phyloP scores from a whole-genome alignment of 2,888 invertebrate genomes.

The Philhelius pedissequus region DNA sequence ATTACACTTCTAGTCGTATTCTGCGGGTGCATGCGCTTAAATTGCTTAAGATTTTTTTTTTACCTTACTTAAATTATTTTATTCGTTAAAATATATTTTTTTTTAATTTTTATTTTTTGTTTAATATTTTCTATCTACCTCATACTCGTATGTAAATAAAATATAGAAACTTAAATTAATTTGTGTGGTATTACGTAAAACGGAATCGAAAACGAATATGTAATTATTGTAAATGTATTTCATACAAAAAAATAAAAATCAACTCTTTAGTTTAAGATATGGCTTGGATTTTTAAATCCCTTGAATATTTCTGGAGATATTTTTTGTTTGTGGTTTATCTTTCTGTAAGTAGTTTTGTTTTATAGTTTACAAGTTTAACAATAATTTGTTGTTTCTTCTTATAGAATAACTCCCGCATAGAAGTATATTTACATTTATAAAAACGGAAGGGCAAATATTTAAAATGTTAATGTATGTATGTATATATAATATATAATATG shows the following conservation, averaged over 20 bases:
- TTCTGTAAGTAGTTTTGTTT: slow-evolving; percentile 33
- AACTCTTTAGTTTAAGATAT: slow-evolving; percentile 52
- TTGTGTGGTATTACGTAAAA: slow-evolving; percentile 60
- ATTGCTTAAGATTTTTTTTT: slow-evolving; percentile 60
- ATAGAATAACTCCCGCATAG: slow-evolving; percentile 66
- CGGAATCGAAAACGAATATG: slow-evolving; percentile 57
- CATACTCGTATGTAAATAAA: slow-evolving; percentile 55
- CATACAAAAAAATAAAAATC: slow-evolving; percentile 43
- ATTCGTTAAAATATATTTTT: slow-evolving; percentile 53
- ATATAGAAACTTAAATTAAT: slow-evolving; percentile 70
- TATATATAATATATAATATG: slow-evolving; percentile 57
- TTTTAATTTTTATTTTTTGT: slow-evolving; percentile 18
- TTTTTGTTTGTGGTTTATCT: background rate
- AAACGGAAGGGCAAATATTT: slow-evolving; percentile 69
- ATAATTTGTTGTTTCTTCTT: slow-evolving; percentile 62
- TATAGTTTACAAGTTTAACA: slow-evolving; percentile 61
- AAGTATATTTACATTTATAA: slow-evolving; percentile 68
- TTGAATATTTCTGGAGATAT: slow-evolving; percentile 52
- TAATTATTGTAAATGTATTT: slow-evolving; percentile 37
- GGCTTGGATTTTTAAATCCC: slow-evolving; percentile 31
- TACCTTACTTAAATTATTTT: slow-evolving; percentile 63
- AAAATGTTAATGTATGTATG: slow-evolving; percentile 62
- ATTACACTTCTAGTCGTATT: slow-evolving; percentile 16
- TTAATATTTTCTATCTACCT: slow-evolving; percentile 61
- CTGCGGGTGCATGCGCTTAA: slow-evolving; percentile 57